phyloP scores from a whole-genome alignment of 2,113 vertebrate genomes.

The Rhadina sibilatrix region DNA sequence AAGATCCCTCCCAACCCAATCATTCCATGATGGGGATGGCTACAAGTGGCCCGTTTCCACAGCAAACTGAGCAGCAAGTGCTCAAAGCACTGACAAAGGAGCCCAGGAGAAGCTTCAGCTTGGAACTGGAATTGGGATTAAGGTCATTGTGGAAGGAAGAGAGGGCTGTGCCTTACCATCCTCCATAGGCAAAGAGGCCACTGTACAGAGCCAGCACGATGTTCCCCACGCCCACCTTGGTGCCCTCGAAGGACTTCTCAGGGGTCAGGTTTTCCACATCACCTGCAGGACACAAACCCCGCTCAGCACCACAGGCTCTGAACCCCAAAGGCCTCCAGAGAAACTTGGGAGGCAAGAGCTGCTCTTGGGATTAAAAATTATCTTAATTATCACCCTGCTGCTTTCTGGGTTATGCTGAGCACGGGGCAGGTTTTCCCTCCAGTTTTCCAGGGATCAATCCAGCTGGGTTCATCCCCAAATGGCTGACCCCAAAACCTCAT shows the following conservation, averaged over 20 bases:
- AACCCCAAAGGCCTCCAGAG: not conserved
- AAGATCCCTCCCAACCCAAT: not conserved
- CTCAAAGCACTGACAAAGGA: not conserved
- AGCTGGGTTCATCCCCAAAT: not conserved
- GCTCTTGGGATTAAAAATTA: not conserved
- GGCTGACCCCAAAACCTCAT: not conserved
- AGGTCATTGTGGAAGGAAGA: not conserved
- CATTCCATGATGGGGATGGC: not conserved
- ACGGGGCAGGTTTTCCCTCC: fast-evolving
- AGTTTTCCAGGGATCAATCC: not conserved
- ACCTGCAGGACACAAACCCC: slow-evolving; percentile 68
- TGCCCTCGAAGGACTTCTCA: slow-evolving; percentile 82
- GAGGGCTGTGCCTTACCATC: slow-evolving; percentile 81
- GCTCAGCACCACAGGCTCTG: not conserved
- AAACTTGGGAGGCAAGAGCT: not conserved
- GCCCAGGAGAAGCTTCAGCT: not conserved
- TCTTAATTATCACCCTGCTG: not conserved
- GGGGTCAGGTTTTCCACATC: slow-evolving; percentile 74
- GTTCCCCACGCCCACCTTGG: slow-evolving; percentile 83
- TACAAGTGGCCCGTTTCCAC: not conserved
- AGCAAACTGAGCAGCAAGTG: not conserved
- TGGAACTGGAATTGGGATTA: fast-evolving
- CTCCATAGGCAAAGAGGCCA: slow-evolving; percentile 95
- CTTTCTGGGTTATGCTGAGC: fast-evolving
- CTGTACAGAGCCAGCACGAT: slow-evolving; percentile 93